These are phyloP conservation scores for Clavelina lepadiformis DNA, from an alignment of 23 tunicate genomes.

Conservation along the genomic window DNA sequence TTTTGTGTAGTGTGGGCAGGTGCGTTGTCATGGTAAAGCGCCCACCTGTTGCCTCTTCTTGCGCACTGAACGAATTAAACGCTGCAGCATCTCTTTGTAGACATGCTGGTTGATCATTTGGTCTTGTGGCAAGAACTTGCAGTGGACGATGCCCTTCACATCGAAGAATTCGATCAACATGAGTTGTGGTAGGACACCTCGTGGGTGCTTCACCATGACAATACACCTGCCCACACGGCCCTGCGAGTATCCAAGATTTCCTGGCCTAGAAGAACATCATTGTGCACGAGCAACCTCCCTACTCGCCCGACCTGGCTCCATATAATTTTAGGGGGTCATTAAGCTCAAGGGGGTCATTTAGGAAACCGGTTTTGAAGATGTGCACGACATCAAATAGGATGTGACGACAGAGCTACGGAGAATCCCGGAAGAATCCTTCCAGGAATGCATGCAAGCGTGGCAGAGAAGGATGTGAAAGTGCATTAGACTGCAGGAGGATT, in stretches of 20 bases:
- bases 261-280: too few species aligned
- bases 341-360: too few species aligned
- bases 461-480: constrained; percentile 8
- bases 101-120: constrained; percentile 13
- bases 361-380: too few species aligned
- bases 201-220: too few species aligned
- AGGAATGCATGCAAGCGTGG: constrained; percentile 7
- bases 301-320: too few species aligned
- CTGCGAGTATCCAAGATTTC: too few species aligned
- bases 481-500: neutral
- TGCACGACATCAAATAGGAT: neutral
- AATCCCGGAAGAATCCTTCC: constrained; percentile 11
- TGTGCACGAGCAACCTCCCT: too few species aligned
- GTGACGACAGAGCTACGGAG: constrained; percentile 14
- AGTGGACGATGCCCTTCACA: constrained; percentile 11
- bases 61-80: constrained; percentile 12
- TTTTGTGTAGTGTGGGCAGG: constrained; percentile 10
- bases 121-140: constrained; percentile 2
- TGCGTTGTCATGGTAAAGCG: constrained; percentile 10
- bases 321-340: too few species aligned
- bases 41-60: constrained; percentile 1
- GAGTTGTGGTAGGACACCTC: too few species aligned
- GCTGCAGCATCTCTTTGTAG: constrained; percentile 11
- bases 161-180: constrained; percentile 8
- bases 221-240: too few species aligned